Evolutionary conservation across 2,888 invertebrate genomes (phyloP).

Genomic region (Clivina fossor): DNA sequence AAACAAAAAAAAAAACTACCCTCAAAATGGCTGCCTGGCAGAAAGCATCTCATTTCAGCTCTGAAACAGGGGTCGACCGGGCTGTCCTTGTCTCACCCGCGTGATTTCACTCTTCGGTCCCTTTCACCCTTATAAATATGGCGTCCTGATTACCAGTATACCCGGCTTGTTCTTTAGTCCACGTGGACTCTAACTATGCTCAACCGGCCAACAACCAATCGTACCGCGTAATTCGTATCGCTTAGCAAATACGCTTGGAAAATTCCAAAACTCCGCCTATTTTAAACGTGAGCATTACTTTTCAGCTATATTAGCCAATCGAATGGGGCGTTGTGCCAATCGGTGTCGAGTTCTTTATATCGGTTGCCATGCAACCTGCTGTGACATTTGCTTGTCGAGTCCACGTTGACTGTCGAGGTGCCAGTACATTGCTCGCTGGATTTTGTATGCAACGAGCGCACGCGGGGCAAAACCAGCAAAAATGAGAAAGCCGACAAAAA

Average conservation of each 20-base stretch:
- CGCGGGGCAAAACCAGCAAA: constrained; percentile 56
- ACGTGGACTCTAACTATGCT: constrained; percentile 49
- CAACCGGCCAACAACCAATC: constrained; percentile 43
- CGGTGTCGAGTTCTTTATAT: constrained; percentile 41
- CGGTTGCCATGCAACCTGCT: constrained; percentile 46
- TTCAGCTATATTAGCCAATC: constrained; percentile 42
- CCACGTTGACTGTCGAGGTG: constrained; percentile 55
- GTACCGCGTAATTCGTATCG: constrained; percentile 13
- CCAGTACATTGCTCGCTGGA: constrained; percentile 54
- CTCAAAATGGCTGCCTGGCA: constrained; percentile 72
- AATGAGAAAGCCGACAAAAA: constrained; percentile 52
- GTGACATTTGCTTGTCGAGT: constrained; percentile 47
- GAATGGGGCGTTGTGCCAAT: constrained; percentile 45
- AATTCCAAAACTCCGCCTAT: constrained; percentile 43
- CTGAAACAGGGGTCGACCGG: constrained; percentile 53
- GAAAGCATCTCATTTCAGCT: constrained; percentile 58
- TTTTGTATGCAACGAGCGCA: constrained; percentile 53
- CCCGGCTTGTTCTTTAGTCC: constrained; percentile 52
- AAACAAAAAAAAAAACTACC: constrained; percentile 62
- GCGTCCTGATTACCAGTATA: constrained; percentile 58
- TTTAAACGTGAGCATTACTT: constrained; percentile 50
- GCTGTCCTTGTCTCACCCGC: constrained; percentile 56
- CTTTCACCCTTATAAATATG: constrained; percentile 58
- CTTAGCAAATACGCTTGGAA: constrained; percentile 37
- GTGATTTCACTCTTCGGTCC: constrained; percentile 55